phyloP scores from a whole-genome alignment of 2,797 vertebrate genomes.

The Lutra lutra region DNA sequence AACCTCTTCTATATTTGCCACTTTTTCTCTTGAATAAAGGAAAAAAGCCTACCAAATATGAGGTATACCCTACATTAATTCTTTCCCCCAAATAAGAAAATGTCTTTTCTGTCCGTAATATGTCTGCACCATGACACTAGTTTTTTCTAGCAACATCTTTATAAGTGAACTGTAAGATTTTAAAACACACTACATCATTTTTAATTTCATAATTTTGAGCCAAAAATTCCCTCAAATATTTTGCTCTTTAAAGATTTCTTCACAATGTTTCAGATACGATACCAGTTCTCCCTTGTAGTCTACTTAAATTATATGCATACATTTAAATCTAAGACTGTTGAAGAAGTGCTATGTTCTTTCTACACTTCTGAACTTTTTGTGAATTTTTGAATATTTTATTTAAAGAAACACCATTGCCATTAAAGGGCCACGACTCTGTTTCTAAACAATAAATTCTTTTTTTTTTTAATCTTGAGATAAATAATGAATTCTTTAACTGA shows the following conservation, averaged over 20 bases:
- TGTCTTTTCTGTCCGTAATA: background rate
- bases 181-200: background rate
- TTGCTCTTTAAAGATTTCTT: background rate
- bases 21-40: slow-evolving; percentile 1
- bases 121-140: background rate
- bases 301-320: background rate
- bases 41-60: background rate
- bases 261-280: background rate
- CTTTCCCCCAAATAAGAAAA: background rate
- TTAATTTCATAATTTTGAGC: background rate
- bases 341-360: background rate
- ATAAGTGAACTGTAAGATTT: background rate
- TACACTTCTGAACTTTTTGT: background rate
- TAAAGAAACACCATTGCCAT: background rate
- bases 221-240: background rate
- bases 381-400: background rate
- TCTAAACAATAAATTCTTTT: background rate
- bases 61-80: background rate
- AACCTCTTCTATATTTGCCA: background rate
- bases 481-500: background rate
- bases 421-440: background rate
- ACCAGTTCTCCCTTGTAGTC: background rate
- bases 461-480: background rate
- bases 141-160: background rate
- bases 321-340: background rate